Evolutionary conservation across 2,888 invertebrate species (phyloP).

Genomic region (Spicauda simplicius): DNA sequence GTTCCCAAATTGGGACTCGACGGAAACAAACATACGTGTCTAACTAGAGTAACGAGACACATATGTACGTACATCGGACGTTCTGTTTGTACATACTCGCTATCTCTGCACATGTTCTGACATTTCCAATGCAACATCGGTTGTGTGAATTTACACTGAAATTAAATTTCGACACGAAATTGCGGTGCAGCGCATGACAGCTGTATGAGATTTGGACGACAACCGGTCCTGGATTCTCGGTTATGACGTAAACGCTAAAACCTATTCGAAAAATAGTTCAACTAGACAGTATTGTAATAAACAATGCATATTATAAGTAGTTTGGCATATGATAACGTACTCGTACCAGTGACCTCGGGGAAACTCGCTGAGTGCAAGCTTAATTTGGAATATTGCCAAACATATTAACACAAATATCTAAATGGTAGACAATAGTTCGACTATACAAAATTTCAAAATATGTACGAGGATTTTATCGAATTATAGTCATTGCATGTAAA

Average conservation of each 20-base stretch:
- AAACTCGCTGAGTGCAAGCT: constrained; percentile 57
- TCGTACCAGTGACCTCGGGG: constrained; percentile 53
- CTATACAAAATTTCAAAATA: background rate
- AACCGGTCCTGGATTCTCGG: background rate
- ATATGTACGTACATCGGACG: constrained; percentile 12
- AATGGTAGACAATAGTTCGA: background rate
- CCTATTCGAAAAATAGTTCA: background rate
- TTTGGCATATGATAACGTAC: constrained; percentile 61
- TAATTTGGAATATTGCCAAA: constrained; percentile 70
- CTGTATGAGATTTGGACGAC: background rate
- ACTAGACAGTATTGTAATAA: constrained; percentile 4
- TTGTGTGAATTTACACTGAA: background rate
- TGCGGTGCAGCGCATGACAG: background rate
- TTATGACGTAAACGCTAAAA: background rate
- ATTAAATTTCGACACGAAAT: background rate
- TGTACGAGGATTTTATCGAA: no score
- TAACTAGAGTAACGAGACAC: constrained; percentile 28
- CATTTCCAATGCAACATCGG: constrained; percentile 43
- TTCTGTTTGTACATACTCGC: background rate
- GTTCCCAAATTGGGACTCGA: constrained; percentile 53
- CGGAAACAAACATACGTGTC: constrained; percentile 55
- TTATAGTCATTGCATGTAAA: no score
- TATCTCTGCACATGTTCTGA: constrained; percentile 18
- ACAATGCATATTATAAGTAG: constrained; percentile 59
- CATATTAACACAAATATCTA: constrained; percentile 67